Percentiles rank a stretch among this genome's conserved stretches.
phyloP scores from a whole-genome alignment of 2,888 invertebrate genomes.

The Pristionchus japonicus region DNA sequence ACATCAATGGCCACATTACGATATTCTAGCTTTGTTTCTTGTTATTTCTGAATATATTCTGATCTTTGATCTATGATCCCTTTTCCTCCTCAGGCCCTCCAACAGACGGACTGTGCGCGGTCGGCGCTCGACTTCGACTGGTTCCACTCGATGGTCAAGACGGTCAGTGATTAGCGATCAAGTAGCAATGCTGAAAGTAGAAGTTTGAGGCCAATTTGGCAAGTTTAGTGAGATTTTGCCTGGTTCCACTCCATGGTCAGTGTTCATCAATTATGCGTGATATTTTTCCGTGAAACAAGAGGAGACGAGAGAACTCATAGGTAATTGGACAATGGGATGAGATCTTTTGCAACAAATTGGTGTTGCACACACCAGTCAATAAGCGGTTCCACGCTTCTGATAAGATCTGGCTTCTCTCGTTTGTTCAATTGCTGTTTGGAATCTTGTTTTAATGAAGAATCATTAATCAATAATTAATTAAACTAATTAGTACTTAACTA shows the following conservation, averaged over 20 bases:
- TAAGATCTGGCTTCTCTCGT: background rate
- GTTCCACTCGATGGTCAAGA: conserved; percentile 65
- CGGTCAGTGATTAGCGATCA: conserved; percentile 50
- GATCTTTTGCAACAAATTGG: too few relatives aligned
- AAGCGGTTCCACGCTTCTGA: background rate
- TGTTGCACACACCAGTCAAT: too few relatives aligned
- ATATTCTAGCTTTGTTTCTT: background rate
- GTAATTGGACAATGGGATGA: too few relatives aligned
- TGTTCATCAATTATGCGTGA: background rate
- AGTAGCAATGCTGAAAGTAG: too few relatives aligned
- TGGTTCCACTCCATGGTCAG: background rate
- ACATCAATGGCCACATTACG: too few relatives aligned
- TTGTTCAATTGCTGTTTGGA: background rate
- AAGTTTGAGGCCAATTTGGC: background rate
- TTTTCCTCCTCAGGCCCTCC: conserved; percentile 53
- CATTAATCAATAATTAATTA: background rate
- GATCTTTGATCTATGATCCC: background rate
- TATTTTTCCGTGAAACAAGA: too few relatives aligned
- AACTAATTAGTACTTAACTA: background rate
- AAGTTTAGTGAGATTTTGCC: too few relatives aligned
- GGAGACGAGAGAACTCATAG: too few relatives aligned
- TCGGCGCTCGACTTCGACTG: conserved; percentile 64
- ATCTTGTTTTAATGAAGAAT: background rate
- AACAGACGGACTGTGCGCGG: conserved; percentile 55
- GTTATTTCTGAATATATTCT: background rate